Conservation (phyloP, 2,888 invertebrate genomes). For the Mellilla xanthometata region DNA sequence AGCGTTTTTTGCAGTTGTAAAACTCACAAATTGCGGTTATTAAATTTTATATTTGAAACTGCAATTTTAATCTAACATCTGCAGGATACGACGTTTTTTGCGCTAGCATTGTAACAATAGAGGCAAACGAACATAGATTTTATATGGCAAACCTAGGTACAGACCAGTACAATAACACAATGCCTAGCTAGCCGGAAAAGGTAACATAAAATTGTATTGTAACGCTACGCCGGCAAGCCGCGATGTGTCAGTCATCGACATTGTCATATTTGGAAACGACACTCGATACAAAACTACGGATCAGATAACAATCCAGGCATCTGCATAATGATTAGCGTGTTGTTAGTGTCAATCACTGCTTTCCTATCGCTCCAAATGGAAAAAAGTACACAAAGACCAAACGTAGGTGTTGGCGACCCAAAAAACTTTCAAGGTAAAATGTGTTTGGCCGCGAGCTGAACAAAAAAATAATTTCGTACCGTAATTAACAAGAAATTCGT, state of each 20-base stretch:
- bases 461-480: constrained; percentile 55
- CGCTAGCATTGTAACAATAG: constrained; percentile 55
- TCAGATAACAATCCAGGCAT: constrained; percentile 71
- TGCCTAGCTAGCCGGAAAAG: constrained; percentile 55
- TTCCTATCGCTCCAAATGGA: constrained; percentile 49
- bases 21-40: constrained; percentile 42
- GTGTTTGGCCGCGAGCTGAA: neutral
- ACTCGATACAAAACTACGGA: constrained; percentile 41
- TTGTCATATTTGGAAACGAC: constrained; percentile 60
- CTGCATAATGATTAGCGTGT: constrained; percentile 63
- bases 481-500: constrained; percentile 71
- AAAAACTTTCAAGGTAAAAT: constrained; percentile 53
- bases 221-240: constrained; percentile 43
- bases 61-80: constrained; percentile 49
- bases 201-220: constrained; percentile 56
- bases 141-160: constrained; percentile 56
- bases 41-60: constrained; percentile 43
- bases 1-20: constrained; percentile 42
- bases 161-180: constrained; percentile 49
- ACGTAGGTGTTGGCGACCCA: constrained; percentile 43
- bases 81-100: constrained; percentile 44
- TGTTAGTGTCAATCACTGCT: constrained; percentile 66
- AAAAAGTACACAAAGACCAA: constrained; percentile 23
- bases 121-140: constrained; percentile 55
- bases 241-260: constrained; percentile 59